These are phyloP conservation scores for Pissodes strobi DNA, from an alignment of 1,140 invertebrate genomes.

Conservation along the genomic window DNA sequence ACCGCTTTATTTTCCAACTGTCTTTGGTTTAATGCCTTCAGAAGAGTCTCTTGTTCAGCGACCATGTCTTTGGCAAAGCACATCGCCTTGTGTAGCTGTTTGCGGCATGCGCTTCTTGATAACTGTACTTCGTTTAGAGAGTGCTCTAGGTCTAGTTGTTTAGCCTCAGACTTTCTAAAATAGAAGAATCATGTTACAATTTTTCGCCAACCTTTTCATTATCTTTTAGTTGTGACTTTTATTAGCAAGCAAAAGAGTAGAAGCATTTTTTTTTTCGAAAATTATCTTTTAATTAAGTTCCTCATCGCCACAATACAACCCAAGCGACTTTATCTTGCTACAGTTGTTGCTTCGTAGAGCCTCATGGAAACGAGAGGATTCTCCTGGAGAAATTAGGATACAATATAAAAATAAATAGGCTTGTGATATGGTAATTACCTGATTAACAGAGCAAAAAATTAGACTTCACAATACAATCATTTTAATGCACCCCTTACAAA, in stretches of 20 bases:
- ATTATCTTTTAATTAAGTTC: no score
- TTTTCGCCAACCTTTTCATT: no score
- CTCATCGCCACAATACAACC: no score
- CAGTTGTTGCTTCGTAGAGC: no score
- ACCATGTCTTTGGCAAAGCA: constrained; percentile 62
- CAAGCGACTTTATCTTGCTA: no score
- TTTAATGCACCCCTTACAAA: no score
- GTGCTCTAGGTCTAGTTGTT: constrained; percentile 58
- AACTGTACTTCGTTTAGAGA: constrained; percentile 57
- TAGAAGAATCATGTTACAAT: no score
- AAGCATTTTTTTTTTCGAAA: no score
- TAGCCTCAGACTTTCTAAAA: constrained; percentile 58
- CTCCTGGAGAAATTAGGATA: background rate
- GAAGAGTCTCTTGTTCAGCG: constrained; percentile 60
- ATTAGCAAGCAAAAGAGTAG: background rate
- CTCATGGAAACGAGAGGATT: background rate
- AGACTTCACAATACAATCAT: no score
- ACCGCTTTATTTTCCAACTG: constrained; percentile 61
- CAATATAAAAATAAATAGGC: background rate
- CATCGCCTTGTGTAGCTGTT: constrained; percentile 62
- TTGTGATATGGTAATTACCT: no score
- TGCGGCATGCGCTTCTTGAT: constrained; percentile 60
- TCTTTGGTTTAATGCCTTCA: constrained; percentile 56
- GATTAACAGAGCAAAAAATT: no score
- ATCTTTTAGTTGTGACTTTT: background rate